Conservation (phyloP, 2,797 vertebrate species). For the Takifugu ocellatus region DNA sequence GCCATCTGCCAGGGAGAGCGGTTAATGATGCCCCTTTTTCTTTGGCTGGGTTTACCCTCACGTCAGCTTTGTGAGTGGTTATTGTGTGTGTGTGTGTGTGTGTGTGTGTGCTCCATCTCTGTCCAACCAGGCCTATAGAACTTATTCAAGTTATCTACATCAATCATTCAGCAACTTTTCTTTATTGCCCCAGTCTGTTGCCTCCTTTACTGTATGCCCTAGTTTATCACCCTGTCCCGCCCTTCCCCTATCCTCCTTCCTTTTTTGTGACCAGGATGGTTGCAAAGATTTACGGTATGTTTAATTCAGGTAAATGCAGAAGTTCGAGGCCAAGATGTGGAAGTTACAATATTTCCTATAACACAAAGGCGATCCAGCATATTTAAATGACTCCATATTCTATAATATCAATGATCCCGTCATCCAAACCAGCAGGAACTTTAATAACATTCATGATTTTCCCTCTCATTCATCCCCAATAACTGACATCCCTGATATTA, state of each 20-base stretch:
- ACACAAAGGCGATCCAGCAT: too few relatives aligned
- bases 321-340: too few relatives aligned
- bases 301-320: too few relatives aligned
- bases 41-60: constrained; percentile 29
- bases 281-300: too few relatives aligned
- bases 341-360: too few relatives aligned
- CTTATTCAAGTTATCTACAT: too few relatives aligned
- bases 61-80: constrained; percentile 20
- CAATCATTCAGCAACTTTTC: constrained; percentile 14
- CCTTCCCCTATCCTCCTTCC: constrained; percentile 47
- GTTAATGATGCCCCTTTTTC: constrained; percentile 64
- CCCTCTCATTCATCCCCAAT: neutral
- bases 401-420: neutral
- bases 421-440: constrained; percentile 15
- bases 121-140: neutral
- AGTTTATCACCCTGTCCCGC: constrained; percentile 33
- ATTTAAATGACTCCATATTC: too few relatives aligned
- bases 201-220: constrained; percentile 36
- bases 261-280: too few relatives aligned
- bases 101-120: neutral
- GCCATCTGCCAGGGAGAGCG: constrained; percentile 75
- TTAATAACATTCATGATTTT: constrained; percentile 3
- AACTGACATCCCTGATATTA: too few relatives aligned
- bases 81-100: constrained; percentile 28
- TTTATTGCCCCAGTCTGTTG: constrained; percentile 33